Evolutionary conservation across 2,113 vertebrate species (phyloP).

Genomic region (Ctenodactylus gundi): DNA sequence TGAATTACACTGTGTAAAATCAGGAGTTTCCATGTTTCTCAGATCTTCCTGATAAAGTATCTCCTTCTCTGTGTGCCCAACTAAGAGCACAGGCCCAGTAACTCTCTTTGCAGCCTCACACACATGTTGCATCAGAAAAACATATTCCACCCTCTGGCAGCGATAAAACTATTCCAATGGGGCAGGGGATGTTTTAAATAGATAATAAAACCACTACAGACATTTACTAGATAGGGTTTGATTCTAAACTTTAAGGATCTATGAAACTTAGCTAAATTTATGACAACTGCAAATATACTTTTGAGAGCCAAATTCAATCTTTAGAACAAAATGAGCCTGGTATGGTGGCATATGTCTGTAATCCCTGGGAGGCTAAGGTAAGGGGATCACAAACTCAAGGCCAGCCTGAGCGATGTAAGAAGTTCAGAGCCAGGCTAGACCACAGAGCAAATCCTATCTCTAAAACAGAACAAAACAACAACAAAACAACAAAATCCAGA

Average conservation of each 20-base stretch:
- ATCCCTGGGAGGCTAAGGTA: neutral
- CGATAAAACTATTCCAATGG: neutral
- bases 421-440: too few relatives aligned
- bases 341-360: neutral
- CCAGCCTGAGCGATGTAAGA: too few relatives aligned
- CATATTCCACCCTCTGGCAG: neutral
- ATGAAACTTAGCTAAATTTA: neutral
- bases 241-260: slow-evolving; percentile 26
- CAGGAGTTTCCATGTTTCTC: neutral
- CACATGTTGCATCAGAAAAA: neutral
- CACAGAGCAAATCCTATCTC: neutral
- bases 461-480: neutral
- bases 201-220: slow-evolving; percentile 26
- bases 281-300: neutral
- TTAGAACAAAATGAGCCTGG: neutral
- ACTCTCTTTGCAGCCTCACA: neutral
- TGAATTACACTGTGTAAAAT: neutral
- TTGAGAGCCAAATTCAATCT: neutral
- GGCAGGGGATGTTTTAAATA: neutral
- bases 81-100: neutral
- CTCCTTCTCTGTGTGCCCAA: neutral
- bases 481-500: slow-evolving; percentile 22
- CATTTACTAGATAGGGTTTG: slow-evolving; percentile 8
- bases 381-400: neutral
- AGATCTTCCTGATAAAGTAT: slow-evolving; percentile 14